Evolutionary conservation across 2,797 vertebrate genomes (phyloP).

Genomic region (Hippocampus kuda): DNA sequence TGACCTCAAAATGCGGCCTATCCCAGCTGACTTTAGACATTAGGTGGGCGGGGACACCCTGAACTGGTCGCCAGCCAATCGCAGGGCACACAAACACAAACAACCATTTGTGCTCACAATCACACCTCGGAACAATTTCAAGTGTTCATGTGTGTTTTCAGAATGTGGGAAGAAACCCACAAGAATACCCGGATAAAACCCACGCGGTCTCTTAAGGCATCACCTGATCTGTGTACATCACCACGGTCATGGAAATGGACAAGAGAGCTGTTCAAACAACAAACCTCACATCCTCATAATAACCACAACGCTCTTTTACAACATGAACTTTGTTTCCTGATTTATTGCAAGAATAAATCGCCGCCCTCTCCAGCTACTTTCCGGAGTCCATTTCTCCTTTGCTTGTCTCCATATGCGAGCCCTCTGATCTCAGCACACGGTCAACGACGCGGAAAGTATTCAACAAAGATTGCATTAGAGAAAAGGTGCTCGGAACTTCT

Average conservation of each 20-base stretch:
- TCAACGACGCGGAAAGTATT: conserved; percentile 37
- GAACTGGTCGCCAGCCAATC: too few relatives aligned
- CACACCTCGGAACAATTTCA: too few relatives aligned
- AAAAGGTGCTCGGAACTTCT: conserved; percentile 40
- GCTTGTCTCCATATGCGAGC: conserved; percentile 21
- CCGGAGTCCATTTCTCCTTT: conserved; percentile 22
- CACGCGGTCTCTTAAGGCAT: too few relatives aligned
- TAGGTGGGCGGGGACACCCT: too few relatives aligned
- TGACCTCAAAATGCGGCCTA: too few relatives aligned
- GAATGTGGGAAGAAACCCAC: too few relatives aligned
- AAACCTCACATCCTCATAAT: conserved; percentile 5
- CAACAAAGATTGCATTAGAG: conserved; percentile 52
- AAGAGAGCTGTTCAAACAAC: not conserved
- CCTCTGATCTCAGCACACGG: conserved; percentile 44
- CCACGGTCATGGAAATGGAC: not conserved
- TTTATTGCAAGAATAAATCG: conserved; percentile 37
- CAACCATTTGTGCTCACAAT: too few relatives aligned
- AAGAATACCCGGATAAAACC: too few relatives aligned
- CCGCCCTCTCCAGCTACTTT: conserved; percentile 26
- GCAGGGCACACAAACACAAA: too few relatives aligned
- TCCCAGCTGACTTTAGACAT: too few relatives aligned
- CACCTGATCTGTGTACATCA: not conserved
- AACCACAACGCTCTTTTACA: conserved; percentile 17
- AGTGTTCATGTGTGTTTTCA: too few relatives aligned
- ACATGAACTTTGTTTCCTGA: conserved; percentile 33